Conservation (phyloP, 2,888 invertebrate species). For the Rhagonycha fulva region DNA sequence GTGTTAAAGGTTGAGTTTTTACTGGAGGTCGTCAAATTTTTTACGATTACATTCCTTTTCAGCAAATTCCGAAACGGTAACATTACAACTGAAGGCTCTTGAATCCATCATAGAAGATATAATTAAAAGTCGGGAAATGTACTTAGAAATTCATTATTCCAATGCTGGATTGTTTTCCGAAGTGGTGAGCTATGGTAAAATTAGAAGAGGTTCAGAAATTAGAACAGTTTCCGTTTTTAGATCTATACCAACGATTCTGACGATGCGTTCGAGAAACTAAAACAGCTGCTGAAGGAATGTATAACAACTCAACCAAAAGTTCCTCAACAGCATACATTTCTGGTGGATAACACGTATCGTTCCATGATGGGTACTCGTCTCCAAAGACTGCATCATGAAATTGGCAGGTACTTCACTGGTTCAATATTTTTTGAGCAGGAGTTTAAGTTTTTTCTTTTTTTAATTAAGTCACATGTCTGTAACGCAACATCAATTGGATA, state of each 20-base stretch:
- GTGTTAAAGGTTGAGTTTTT: background rate
- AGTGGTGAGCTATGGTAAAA: conserved; percentile 37
- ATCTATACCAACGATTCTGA: conserved; percentile 41
- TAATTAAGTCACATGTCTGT: background rate
- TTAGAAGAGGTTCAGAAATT: background rate
- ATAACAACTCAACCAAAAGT: conserved; percentile 4
- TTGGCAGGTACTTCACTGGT: conserved; percentile 22
- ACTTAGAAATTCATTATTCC: conserved; percentile 43
- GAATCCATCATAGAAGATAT: conserved; percentile 43
- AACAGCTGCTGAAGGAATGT: conserved; percentile 31
- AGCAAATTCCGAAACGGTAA: background rate
- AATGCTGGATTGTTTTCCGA: conserved; percentile 50
- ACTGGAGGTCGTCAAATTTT: background rate
- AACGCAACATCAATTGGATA: background rate
- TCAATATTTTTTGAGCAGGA: background rate
- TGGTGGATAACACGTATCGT: conserved; percentile 27
- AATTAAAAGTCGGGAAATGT: conserved; percentile 42
- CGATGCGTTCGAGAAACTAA: conserved; percentile 33
- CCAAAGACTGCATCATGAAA: conserved; percentile 25
- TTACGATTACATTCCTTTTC: background rate
- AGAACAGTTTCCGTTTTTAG: conserved; percentile 26
- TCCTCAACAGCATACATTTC: background rate
- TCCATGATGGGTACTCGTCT: conserved; percentile 28
- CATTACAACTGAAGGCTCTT: conserved; percentile 10
- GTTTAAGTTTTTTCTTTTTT: background rate